phyloP scores from a whole-genome alignment of 2,888 invertebrate genomes.

The Ormyrus thymus region DNA sequence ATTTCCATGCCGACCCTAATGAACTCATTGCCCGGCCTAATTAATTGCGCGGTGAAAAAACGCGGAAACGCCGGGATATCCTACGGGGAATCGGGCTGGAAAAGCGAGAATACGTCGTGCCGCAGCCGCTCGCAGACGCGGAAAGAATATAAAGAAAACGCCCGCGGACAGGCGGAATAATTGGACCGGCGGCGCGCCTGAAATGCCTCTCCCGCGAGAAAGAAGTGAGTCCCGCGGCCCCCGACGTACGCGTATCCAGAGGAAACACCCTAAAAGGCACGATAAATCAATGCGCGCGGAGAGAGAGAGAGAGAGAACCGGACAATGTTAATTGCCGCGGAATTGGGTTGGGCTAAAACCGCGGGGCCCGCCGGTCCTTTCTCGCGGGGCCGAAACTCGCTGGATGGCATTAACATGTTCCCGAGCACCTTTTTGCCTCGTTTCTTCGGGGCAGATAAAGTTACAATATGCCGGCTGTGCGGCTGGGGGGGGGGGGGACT shows the following conservation, averaged over 20 bases:
- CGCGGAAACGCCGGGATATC: constrained; percentile 36
- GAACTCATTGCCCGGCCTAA: constrained; percentile 38
- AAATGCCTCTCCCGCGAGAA: not conserved
- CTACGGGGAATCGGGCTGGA: not conserved
- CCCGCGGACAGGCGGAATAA: constrained; percentile 46
- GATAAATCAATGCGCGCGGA: constrained; percentile 62
- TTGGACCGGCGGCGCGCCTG: constrained; percentile 23
- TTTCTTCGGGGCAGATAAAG: constrained; percentile 1
- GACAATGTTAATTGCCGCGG: constrained; percentile 66
- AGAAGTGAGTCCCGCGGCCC: not conserved
- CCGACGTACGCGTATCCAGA: not conserved
- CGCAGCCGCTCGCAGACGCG: not conserved
- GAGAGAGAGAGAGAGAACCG: constrained; percentile 49
- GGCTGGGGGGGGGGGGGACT: no score
- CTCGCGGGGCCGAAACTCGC: constrained; percentile 22
- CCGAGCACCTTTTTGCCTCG: no score
- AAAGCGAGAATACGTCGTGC: not conserved
- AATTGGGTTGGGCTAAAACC: constrained; percentile 35
- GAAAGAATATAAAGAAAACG: constrained; percentile 36
- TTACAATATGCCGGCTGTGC: constrained; percentile 33
- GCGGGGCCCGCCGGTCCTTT: not conserved
- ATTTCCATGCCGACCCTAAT: constrained; percentile 15
- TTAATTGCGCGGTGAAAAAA: constrained; percentile 35
- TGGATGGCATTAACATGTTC: constrained; percentile 19
- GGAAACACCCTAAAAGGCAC: constrained; percentile 57